These are phyloP conservation scores for Salvelinus sp. DNA, from an alignment of 2,113 vertebrate genomes.

Conservation along the genomic window DNA sequence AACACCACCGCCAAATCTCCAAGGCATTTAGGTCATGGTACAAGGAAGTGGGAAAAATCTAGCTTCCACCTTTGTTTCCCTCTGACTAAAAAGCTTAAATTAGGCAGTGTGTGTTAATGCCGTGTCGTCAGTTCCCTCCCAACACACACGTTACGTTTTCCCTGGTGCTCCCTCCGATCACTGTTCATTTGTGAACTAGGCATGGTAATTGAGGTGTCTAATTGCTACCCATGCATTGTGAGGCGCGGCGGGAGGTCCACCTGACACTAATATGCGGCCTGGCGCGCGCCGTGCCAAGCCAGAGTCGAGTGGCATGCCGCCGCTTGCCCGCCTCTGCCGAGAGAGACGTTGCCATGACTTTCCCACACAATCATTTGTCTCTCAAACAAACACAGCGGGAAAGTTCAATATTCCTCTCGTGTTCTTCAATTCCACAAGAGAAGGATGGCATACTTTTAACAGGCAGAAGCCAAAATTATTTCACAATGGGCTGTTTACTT, in stretches of 20 bases:
- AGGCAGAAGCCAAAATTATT: not conserved
- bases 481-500: not conserved
- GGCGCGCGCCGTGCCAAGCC: slow-evolving; percentile 32
- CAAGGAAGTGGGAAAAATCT: not conserved
- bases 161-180: slow-evolving; percentile 28
- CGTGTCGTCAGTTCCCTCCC: not conserved
- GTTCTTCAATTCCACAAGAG: slow-evolving; percentile 51
- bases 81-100: not conserved
- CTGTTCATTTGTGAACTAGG: slow-evolving; percentile 40
- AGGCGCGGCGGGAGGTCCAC: slow-evolving; percentile 49
- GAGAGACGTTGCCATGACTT: slow-evolving; percentile 72
- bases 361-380: slow-evolving; percentile 17
- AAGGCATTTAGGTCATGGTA: not conserved
- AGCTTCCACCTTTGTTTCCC: no score
- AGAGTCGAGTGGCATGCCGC: slow-evolving; percentile 31
- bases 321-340: slow-evolving; percentile 53
- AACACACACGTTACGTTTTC: not conserved
- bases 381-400: slow-evolving; percentile 7
- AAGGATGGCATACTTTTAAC: not conserved
- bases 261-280: slow-evolving; percentile 48
- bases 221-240: slow-evolving; percentile 51
- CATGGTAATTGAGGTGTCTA: slow-evolving; percentile 42
- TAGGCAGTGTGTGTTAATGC: not conserved
- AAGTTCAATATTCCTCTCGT: slow-evolving; percentile 64
- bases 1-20: not conserved